Evolutionary conservation across 2,797 vertebrate species (phyloP), one percentile per base, ranked within the genome.

Genomic region (Emys orbicularis): DNA sequence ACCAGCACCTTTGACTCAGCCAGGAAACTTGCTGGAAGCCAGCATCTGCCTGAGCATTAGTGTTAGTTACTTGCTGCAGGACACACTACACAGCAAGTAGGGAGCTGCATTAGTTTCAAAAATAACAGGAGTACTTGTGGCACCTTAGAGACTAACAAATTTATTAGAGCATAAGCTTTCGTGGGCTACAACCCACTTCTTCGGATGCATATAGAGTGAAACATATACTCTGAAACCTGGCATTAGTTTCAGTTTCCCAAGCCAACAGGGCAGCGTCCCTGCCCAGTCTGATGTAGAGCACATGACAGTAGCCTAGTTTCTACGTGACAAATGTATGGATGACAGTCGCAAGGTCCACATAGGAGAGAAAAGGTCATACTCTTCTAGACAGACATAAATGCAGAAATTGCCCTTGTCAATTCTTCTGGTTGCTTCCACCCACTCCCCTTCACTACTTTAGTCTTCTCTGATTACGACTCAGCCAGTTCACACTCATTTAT

Each of bases 401-500:
- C 74, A 25, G 41, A 47, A 74, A 44, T 29, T 12, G 13, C 74
- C n/a, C 41, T 47, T 37, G 16, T n/a, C 61, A 68, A 68, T 68
- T 68, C 34, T 68, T 68, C 61, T 19, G 8, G 59, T 61, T 31
- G 80, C 86, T 97, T 80, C 87, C 81, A 94, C 87, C 92, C 90
- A 93, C 92, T 96, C 95, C 31, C 12, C 93, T 92, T 92, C 92
- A 84, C 95, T 97, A 96, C 96, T 97, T 97, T 94, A 87, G 84
- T 96, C 93, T 89, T 54, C 54, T 92, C 52, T 93, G 91, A 94
- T 96, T 94, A 89, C 84, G 81, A 59, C 92, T 91, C 87, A 88
- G 93, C 91, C 92, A 96, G 93, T 96, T 95, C 92, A 81, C 79
- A 96, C 89, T 96, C 95, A 97, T 96, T 92, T 94, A 94, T 91